Base-by-base conservation (phyloP, 2,888 invertebrate genomes). In the Heliconius aoede region DNA sequence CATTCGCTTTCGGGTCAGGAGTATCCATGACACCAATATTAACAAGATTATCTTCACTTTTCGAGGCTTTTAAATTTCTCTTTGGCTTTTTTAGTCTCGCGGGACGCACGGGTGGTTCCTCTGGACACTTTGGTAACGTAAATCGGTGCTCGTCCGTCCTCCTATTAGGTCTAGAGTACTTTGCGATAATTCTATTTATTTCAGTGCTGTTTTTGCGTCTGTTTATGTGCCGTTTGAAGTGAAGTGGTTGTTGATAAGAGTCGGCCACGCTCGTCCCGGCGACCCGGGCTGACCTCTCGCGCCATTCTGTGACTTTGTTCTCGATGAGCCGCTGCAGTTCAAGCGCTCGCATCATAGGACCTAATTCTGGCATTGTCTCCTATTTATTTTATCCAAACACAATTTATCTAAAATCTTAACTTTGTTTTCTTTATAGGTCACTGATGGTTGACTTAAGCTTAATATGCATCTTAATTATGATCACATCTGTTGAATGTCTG, bases 131-230 rank as follows among this genome's bases (percentile, higher is more conserved):
- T 55, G 86, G 87, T 79, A 86, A 81, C 55, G 85, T 79, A 83
- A 88, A 87, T 82, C 91, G 91, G 32, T 77, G 81, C 60, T 84
- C 84, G 88, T 88, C 90, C 86, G 91, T 82, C 86, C 91, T 89
- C 87, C 89, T 90, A 84, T 87, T 89, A 81, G 91, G 89, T 84
- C 87, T 91, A 77, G 94, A 94, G 87, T 94, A 94, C 88, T 94
- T 95, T 87, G 94, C 90, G 90, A 94, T 92, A 89, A 94, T 94
- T 92, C 91, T 94, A 86, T 94, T 94, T 87, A 95, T 92, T 92
- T 94, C 94, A 86, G 91, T 90, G 88, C 92, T 93, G 86, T 94
- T 94, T 87, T 94, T 94, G 86, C 94, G 93, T 85, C 92, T 89
- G 88, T 94, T 91, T 84, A 90, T 90, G 88, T 92, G 93, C 83